A percentile compares a stretch with the other conserved stretches of the same genome.
phyloP scores from a whole-genome alignment of 2,888 invertebrate genomes.

The Pyrochroa serraticornis region DNA sequence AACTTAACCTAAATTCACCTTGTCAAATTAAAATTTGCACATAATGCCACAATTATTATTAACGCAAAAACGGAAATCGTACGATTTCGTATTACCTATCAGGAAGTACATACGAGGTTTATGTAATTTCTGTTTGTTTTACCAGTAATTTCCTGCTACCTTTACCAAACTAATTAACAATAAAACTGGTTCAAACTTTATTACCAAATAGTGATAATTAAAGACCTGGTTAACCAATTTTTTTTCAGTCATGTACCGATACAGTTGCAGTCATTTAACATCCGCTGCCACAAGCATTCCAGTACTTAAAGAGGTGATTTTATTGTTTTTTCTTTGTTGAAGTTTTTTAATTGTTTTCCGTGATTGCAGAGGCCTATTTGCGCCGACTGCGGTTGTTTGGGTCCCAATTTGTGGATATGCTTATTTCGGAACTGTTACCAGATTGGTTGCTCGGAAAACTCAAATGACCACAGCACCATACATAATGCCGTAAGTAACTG shows the following conservation, averaged over 20 bases:
- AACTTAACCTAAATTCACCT: too few species aligned
- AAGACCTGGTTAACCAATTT: slow-evolving; percentile 7
- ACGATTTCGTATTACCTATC: slow-evolving; percentile 17
- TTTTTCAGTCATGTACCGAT: slow-evolving; percentile 35
- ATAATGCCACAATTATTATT: slow-evolving; percentile 2
- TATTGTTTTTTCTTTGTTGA: slow-evolving; percentile 4
- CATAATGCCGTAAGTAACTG: slow-evolving; percentile 71
- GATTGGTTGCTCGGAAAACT: slow-evolving; percentile 83
- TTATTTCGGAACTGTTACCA: slow-evolving; percentile 78
- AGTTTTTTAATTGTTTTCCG: background rate
- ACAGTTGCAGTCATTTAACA: slow-evolving; percentile 50
- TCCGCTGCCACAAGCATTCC: slow-evolving; percentile 48
- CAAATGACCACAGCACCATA: slow-evolving; percentile 80
- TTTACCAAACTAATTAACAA: background rate
- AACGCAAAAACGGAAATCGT: slow-evolving; percentile 7
- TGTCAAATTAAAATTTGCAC: too few species aligned
- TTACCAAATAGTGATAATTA: background rate
- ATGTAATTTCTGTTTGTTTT: slow-evolving; percentile 20
- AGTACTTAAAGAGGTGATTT: slow-evolving; percentile 47
- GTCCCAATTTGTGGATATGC: slow-evolving; percentile 87
- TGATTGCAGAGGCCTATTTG: slow-evolving; percentile 64
- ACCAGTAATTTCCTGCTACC: background rate
- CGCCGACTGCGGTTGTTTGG: slow-evolving; percentile 73
- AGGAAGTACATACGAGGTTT: slow-evolving; percentile 17
- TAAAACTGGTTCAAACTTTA: background rate